Percentiles rank a stretch among this genome's conserved stretches.
Evolutionary conservation across 2,797 vertebrate genomes (phyloP).

Genomic region (Pogonophryne albipinna): DNA sequence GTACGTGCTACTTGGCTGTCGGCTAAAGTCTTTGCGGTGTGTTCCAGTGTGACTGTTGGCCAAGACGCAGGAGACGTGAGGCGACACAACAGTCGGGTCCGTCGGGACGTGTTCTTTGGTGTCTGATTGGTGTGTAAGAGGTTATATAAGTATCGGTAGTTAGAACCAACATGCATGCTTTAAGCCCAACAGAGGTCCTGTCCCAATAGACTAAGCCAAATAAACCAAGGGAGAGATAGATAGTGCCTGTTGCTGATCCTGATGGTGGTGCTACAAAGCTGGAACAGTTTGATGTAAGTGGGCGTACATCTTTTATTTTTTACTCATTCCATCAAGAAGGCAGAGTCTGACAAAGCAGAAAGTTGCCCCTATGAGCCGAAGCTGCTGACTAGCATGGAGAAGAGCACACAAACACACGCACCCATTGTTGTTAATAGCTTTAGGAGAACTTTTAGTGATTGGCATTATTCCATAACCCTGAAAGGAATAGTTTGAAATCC

Average conservation of each 20-base stretch:
- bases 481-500: background rate
- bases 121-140: too few species aligned
- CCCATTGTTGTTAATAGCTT: background rate
- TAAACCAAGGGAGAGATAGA: slow-evolving; percentile 3
- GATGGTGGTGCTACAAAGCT: slow-evolving; percentile 14
- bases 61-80: too few species aligned
- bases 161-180: slow-evolving; percentile 11
- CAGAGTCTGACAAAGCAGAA: slow-evolving; percentile 50
- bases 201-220: slow-evolving; percentile 6
- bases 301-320: slow-evolving; percentile 52
- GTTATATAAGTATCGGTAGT: slow-evolving; percentile 12
- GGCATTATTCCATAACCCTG: background rate
- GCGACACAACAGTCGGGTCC: too few species aligned
- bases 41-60: too few species aligned
- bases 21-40: too few species aligned
- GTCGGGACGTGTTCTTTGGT: too few species aligned
- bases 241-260: slow-evolving; percentile 32
- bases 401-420: slow-evolving; percentile 9
- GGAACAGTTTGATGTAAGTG: slow-evolving; percentile 37
- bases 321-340: slow-evolving; percentile 37
- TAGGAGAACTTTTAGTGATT: background rate
- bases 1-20: too few species aligned
- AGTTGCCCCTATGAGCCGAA: slow-evolving; percentile 36
- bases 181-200: slow-evolving; percentile 15
- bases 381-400: slow-evolving; percentile 33